Percentiles rank a stretch among this genome's conserved stretches.
phyloP scores from a whole-genome alignment of 1,140 invertebrate species.

The Procambarus clarkii region DNA sequence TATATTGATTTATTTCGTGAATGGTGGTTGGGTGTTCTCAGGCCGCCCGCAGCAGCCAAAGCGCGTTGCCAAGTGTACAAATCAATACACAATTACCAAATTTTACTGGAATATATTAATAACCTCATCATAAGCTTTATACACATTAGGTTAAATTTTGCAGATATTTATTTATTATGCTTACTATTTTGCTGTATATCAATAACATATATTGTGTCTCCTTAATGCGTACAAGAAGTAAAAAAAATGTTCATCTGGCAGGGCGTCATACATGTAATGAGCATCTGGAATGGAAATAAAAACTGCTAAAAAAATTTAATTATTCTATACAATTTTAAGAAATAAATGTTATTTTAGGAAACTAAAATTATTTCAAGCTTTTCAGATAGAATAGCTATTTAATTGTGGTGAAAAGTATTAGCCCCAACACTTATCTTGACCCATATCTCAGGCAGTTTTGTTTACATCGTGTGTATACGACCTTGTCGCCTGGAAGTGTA shows the following conservation, averaged over 20 bases:
- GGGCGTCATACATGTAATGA: neutral
- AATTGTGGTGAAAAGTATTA: neutral
- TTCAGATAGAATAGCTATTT: too few relatives aligned
- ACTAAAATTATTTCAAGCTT: too few relatives aligned
- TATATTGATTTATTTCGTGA: neutral
- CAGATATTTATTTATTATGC: neutral
- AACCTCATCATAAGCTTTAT: neutral
- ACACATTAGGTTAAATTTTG: neutral
- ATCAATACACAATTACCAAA: neutral
- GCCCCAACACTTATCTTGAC: neutral
- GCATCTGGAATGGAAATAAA: too few relatives aligned
- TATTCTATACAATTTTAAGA: too few relatives aligned
- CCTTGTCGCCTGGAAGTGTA: too few relatives aligned
- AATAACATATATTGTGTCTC: neutral
- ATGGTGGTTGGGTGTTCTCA: neutral
- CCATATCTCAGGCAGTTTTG: neutral
- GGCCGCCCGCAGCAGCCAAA: neutral
- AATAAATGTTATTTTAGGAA: too few relatives aligned
- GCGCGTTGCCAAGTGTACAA: neutral
- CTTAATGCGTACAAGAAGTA: neutral
- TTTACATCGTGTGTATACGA: slow-evolving; percentile 3
- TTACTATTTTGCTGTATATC: neutral
- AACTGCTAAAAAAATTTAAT: too few relatives aligned
- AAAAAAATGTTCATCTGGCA: neutral
- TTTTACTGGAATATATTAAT: neutral